These are phyloP conservation scores for Zophobas atratus DNA, from an alignment of 1,140 invertebrate genomes.

Conservation along the genomic window DNA sequence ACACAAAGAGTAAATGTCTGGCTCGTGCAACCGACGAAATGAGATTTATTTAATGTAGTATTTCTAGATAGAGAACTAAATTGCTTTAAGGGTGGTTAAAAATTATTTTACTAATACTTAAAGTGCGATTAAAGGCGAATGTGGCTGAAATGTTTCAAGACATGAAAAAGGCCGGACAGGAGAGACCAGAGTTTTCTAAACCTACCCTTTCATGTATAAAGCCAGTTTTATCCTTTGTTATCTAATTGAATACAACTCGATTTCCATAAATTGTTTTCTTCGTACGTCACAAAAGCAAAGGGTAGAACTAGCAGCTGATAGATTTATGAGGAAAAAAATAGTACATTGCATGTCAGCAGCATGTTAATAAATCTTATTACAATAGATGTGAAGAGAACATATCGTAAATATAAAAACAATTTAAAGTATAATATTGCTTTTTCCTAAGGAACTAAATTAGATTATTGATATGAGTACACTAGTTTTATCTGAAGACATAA, in stretches of 20 bases:
- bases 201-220: constrained; percentile 25
- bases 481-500: too few relatives aligned
- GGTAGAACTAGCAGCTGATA: too few relatives aligned
- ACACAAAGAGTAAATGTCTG: constrained; percentile 30
- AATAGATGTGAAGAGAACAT: too few relatives aligned
- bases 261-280: constrained; percentile 11
- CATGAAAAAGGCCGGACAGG: not conserved
- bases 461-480: too few relatives aligned
- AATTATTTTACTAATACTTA: constrained; percentile 20
- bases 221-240: constrained; percentile 15
- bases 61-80: constrained; percentile 21
- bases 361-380: too few relatives aligned
- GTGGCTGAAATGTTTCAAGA: not conserved
- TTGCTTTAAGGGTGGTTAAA: constrained; percentile 8
- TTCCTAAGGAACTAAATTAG: too few relatives aligned
- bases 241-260: constrained; percentile 3
- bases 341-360: not conserved
- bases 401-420: too few relatives aligned
- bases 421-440: too few relatives aligned
- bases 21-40: constrained; percentile 13
- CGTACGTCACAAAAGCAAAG: not conserved
- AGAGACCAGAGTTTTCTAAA: not conserved
- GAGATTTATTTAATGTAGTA: constrained; percentile 16
- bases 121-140: not conserved
- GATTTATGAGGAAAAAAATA: not conserved